These are phyloP conservation scores for Catharus minimus DNA, from an alignment of 2,113 vertebrate species.

Conservation along the genomic window DNA sequence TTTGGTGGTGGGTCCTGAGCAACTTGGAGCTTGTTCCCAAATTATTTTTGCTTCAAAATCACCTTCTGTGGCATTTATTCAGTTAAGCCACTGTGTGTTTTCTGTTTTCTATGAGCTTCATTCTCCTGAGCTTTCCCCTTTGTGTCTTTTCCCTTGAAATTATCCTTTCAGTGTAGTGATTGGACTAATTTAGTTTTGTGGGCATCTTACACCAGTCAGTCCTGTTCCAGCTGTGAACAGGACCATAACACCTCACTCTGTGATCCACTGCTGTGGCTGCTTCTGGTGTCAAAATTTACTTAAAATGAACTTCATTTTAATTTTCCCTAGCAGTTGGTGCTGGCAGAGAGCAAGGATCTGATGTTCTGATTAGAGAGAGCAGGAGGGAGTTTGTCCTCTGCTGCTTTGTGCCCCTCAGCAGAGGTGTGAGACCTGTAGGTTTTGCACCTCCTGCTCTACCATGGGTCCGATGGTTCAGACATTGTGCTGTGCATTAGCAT, in stretches of 20 bases:
- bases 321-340: background rate
- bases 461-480: background rate
- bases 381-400: background rate
- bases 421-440: background rate
- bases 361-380: background rate
- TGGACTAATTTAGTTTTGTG: background rate
- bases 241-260: background rate
- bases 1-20: background rate
- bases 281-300: background rate
- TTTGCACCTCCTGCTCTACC: background rate
- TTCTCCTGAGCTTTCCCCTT: background rate
- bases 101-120: background rate
- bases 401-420: rapidly evolving
- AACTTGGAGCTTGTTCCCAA: background rate
- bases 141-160: background rate
- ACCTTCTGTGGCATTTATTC: background rate
- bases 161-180: background rate
- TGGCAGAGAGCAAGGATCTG: background rate
- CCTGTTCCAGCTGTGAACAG: background rate
- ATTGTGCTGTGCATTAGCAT: background rate
- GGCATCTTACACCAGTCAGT: background rate
- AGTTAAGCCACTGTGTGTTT: background rate
- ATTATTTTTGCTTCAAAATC: background rate
- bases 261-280: background rate
- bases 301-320: background rate